Conservation (phyloP, 23 tunicate species). For the Halocynthia roretzi region DNA sequence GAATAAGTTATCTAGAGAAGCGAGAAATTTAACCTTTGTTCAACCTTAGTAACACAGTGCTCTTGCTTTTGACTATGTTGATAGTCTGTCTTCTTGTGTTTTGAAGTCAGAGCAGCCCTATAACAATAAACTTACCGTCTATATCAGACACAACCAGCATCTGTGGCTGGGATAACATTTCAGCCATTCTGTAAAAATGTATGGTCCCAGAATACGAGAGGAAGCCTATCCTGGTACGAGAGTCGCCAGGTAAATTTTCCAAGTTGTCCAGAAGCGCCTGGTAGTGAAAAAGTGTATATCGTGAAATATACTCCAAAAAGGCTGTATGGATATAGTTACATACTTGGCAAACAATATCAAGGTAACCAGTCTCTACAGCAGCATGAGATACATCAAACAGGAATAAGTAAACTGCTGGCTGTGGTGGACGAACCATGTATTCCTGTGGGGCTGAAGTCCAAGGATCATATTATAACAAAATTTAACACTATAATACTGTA, state of each 20-base stretch:
- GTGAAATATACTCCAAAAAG: neutral
- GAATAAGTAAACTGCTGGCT: conserved; percentile 94
- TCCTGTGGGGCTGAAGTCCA: conserved; percentile 90
- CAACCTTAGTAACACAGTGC: no score
- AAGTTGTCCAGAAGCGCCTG: conserved; percentile 72
- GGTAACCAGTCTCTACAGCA: conserved; percentile 93
- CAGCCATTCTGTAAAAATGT: conserved; percentile 83
- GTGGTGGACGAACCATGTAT: conserved; percentile 99
- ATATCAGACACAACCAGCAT: conserved; percentile 96
- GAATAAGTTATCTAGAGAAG: no score
- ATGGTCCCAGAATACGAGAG: conserved; percentile 80
- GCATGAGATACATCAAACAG: conserved; percentile 93
- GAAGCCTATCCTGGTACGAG: conserved; percentile 85
- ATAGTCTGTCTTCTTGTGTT: neutral
- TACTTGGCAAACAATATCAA: conserved; percentile 83
- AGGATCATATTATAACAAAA: neutral
- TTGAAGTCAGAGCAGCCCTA: neutral
- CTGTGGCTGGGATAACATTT: conserved; percentile 88
- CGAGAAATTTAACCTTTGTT: no score
- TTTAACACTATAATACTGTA: neutral
- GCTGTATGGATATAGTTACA: conserved; percentile 13
- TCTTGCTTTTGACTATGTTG: no score
- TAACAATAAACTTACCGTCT: conserved; percentile 58
- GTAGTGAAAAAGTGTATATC: conserved; percentile 5
- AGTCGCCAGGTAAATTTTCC: conserved; percentile 85